Evolutionary conservation across 2,888 invertebrate species (phyloP).

Genomic region (Lysandra bellargus): DNA sequence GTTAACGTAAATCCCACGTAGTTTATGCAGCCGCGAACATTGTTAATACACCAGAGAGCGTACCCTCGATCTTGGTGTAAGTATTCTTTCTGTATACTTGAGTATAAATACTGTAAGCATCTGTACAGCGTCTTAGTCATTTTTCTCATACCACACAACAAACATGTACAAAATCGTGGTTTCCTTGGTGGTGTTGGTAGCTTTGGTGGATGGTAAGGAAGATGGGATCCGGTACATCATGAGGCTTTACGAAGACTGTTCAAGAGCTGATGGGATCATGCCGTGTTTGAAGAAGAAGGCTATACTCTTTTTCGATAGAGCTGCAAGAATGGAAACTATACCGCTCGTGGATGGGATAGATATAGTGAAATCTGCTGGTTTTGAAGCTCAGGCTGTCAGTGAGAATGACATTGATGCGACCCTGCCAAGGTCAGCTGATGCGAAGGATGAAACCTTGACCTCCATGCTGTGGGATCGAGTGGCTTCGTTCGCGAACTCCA

Average conservation of each 20-base stretch:
- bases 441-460: conserved; percentile 84
- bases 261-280: conserved; percentile 84
- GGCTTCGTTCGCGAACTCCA: conserved; percentile 86
- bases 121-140: conserved; percentile 71
- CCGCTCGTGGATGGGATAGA: conserved; percentile 83
- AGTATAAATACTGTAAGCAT: conserved; percentile 69
- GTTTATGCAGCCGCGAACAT: conserved; percentile 32
- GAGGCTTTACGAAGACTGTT: conserved; percentile 90
- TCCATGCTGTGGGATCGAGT: conserved; percentile 86
- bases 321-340: conserved; percentile 85
- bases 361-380: conserved; percentile 79
- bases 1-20: conserved; percentile 28
- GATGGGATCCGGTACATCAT: conserved; percentile 83
- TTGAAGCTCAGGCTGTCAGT: conserved; percentile 70
- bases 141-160: conserved; percentile 69
- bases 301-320: conserved; percentile 87
- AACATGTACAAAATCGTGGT: conserved; percentile 60
- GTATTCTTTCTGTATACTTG: conserved; percentile 60
- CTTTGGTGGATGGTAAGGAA: conserved; percentile 53
- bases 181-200: conserved; percentile 49
- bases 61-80: conserved; percentile 58
- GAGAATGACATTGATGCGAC: conserved; percentile 86
- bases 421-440: conserved; percentile 83
- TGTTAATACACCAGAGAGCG: conserved; percentile 45
- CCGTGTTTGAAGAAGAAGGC: conserved; percentile 91